A percentile compares a stretch with the other conserved stretches of the same genome.
Conservation (phyloP, 1,140 invertebrate species). For the Zaprionus nigranus region DNA sequence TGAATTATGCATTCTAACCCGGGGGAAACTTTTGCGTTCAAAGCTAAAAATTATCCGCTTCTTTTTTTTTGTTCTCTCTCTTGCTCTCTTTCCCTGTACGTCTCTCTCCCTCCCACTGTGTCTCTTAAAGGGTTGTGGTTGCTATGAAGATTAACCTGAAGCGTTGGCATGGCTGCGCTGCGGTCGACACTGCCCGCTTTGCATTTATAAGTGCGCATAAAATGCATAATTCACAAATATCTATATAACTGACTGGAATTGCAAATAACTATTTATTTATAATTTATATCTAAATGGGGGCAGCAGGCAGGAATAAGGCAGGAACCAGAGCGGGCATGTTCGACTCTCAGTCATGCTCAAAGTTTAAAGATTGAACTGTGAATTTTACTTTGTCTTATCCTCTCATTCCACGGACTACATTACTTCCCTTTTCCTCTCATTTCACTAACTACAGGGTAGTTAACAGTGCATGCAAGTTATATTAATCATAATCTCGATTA, state of each 20-base stretch:
- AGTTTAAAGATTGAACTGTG: not conserved
- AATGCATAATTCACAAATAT: constrained; percentile 59
- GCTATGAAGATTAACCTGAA: constrained; percentile 64
- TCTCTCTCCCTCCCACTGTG: not conserved
- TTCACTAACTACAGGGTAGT: not conserved
- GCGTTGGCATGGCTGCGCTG: constrained; percentile 20
- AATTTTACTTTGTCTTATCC: not conserved
- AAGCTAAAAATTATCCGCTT: constrained; percentile 69
- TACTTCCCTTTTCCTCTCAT: too few relatives aligned
- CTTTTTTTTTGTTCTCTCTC: constrained; percentile 2
- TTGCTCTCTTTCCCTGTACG: not conserved
- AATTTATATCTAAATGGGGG: constrained; percentile 21
- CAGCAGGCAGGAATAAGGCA: not conserved
- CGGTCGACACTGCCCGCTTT: constrained; percentile 4
- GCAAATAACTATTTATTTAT: constrained; percentile 48
- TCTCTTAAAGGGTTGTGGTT: constrained; percentile 65
- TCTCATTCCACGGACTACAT: not conserved
- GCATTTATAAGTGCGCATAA: constrained; percentile 53
- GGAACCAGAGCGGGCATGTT: not conserved
- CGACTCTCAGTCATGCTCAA: constrained; percentile 14
- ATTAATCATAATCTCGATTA: not conserved
- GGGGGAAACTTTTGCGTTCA: constrained; percentile 60
- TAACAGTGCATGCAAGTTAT: not conserved
- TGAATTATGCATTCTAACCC: constrained; percentile 74
- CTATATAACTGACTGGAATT: constrained; percentile 37